Evolutionary conservation across 2,888 invertebrate genomes (phyloP).

Genomic region (Schrankia costaestrigalis): DNA sequence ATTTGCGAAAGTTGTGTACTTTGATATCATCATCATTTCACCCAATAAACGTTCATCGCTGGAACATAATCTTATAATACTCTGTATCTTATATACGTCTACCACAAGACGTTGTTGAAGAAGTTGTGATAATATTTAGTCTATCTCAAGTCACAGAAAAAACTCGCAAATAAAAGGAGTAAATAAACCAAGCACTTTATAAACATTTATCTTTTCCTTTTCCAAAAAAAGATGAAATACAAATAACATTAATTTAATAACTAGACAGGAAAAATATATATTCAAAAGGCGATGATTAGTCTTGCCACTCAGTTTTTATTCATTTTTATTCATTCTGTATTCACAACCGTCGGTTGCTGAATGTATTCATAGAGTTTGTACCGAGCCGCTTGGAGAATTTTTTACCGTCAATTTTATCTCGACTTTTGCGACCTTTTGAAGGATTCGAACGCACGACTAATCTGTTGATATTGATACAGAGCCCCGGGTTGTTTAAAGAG

Average conservation of each 20-base stretch:
- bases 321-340: conserved; percentile 71
- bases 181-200: too few species aligned
- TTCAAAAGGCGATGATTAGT: conserved; percentile 66
- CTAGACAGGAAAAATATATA: conserved; percentile 45
- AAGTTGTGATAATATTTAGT: too few species aligned
- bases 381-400: conserved; percentile 41
- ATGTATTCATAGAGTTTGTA: conserved; percentile 64
- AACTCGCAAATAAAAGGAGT: too few species aligned
- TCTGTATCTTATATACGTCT: too few species aligned
- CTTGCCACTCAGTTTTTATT: conserved; percentile 43
- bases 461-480: conserved; percentile 68
- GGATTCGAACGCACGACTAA: conserved; percentile 53
- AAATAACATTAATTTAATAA: conserved; percentile 30
- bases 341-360: conserved; percentile 56
- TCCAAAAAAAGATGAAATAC: background rate
- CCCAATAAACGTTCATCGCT: too few species aligned
- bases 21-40: too few species aligned
- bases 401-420: conserved; percentile 36
- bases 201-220: too few species aligned
- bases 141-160: too few species aligned
- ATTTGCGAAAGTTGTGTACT: too few species aligned
- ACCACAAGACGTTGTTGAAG: too few species aligned
- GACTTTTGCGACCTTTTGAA: conserved; percentile 55
- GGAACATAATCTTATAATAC: too few species aligned
- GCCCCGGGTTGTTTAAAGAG: conserved; percentile 18